Evolutionary conservation across 2,888 invertebrate species (phyloP).

Genomic region (Choreutis nemorana): DNA sequence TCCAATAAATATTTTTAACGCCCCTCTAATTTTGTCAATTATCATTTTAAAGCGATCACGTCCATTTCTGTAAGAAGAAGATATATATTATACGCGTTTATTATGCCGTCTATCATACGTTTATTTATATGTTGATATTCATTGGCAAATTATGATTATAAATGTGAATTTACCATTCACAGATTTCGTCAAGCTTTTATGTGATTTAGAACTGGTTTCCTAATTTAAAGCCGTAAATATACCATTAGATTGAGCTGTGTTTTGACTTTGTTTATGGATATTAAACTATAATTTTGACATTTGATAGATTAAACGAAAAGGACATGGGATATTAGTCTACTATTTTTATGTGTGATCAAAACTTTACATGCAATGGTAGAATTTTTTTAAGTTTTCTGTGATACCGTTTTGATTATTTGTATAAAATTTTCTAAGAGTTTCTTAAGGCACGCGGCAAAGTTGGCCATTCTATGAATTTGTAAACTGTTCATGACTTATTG

Average conservation of each 20-base stretch:
- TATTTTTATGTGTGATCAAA: no score
- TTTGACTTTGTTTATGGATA: no score
- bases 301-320: slow-evolving; percentile 7
- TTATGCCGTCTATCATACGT: slow-evolving; percentile 18
- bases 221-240: no score
- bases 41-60: slow-evolving; percentile 15
- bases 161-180: slow-evolving; percentile 31
- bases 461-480: no score
- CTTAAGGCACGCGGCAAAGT: background rate
- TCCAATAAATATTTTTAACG: slow-evolving; percentile 21
- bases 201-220: slow-evolving; percentile 9
- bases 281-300: no score
- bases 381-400: background rate
- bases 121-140: slow-evolving; percentile 33
- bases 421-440: background rate
- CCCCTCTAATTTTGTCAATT: slow-evolving; percentile 24
- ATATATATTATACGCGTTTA: slow-evolving; percentile 14
- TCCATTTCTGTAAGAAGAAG: slow-evolving; percentile 14
- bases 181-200: slow-evolving; percentile 8
- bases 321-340: slow-evolving; percentile 20
- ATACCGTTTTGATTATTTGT: background rate
- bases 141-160: slow-evolving; percentile 35
- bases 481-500: no score
- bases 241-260: no score
- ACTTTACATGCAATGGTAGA: no score